Conservation (phyloP, 2,797 vertebrate genomes). For the Rachycentron canadum region DNA sequence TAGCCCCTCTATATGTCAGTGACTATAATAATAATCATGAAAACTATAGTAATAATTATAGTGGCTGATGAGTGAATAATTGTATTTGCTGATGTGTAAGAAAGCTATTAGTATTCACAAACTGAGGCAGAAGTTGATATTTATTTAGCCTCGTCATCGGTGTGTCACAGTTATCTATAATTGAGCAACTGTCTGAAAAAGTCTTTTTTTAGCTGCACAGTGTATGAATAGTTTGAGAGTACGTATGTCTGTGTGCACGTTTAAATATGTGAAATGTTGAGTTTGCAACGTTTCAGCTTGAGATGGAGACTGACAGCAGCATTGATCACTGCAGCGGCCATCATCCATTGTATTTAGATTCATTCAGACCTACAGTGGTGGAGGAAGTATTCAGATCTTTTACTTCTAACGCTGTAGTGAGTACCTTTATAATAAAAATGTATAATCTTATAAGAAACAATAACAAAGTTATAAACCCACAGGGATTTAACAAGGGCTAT, state of each 20-base stretch:
- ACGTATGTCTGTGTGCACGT: not conserved
- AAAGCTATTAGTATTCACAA: constrained; percentile 35
- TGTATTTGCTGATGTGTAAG: not conserved
- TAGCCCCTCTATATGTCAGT: too few relatives aligned
- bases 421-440: too few relatives aligned
- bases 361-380: not conserved
- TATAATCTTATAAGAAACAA: too few relatives aligned
- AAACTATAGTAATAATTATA: too few relatives aligned
- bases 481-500: too few relatives aligned
- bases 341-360: not conserved
- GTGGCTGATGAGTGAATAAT: constrained; percentile 9
- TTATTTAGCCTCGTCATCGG: constrained; percentile 24
- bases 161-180: constrained; percentile 28
- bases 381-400: too few relatives aligned
- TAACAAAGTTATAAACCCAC: too few relatives aligned
- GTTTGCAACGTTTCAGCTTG: not conserved
- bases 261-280: too few relatives aligned
- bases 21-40: too few relatives aligned
- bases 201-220: not conserved
- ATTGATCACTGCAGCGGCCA: not conserved
- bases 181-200: constrained; percentile 14
- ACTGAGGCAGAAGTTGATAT: not conserved
- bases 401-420: too few relatives aligned
- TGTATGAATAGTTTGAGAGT: not conserved
- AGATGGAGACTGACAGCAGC: not conserved